Evolutionary conservation across 1,140 invertebrate genomes (phyloP).

Genomic region (Drosophila ironensis): DNA sequence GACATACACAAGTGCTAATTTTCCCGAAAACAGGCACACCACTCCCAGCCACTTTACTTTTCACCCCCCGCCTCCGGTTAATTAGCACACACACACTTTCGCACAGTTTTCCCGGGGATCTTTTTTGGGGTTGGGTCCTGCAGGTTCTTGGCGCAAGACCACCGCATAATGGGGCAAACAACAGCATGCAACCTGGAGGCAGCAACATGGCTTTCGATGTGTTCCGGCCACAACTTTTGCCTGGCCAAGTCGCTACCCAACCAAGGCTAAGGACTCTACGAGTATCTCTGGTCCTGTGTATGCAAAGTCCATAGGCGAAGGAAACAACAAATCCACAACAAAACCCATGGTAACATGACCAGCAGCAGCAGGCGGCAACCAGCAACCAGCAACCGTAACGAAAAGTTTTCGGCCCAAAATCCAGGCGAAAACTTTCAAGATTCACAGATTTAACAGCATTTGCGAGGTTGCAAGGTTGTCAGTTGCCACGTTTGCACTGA

Average conservation of each 20-base stretch:
- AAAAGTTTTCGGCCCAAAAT: constrained; percentile 58
- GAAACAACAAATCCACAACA: constrained; percentile 14
- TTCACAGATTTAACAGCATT: no score
- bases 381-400: constrained; percentile 34
- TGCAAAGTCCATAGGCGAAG: constrained; percentile 15
- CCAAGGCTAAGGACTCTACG: constrained; percentile 36
- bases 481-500: no score
- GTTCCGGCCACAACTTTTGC: constrained; percentile 56
- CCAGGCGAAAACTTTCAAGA: constrained; percentile 65
- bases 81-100: constrained; percentile 73
- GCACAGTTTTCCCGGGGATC: constrained; percentile 41
- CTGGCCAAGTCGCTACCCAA: constrained; percentile 33
- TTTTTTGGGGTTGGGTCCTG: no score
- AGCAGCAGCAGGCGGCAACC: no score
- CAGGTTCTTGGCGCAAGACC: not conserved
- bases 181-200: constrained; percentile 31
- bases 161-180: constrained; percentile 11
- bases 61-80: constrained; percentile 29
- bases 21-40: constrained; percentile 44
- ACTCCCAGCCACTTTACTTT: no score
- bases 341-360: constrained; percentile 60
- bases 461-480: no score
- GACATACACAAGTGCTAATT: constrained; percentile 60
- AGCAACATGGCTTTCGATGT: constrained; percentile 60
- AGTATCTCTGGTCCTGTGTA: not conserved